These are phyloP conservation scores for Toxotes lorentzi DNA, from an alignment of 2,797 vertebrate genomes.

Conservation along the genomic window DNA sequence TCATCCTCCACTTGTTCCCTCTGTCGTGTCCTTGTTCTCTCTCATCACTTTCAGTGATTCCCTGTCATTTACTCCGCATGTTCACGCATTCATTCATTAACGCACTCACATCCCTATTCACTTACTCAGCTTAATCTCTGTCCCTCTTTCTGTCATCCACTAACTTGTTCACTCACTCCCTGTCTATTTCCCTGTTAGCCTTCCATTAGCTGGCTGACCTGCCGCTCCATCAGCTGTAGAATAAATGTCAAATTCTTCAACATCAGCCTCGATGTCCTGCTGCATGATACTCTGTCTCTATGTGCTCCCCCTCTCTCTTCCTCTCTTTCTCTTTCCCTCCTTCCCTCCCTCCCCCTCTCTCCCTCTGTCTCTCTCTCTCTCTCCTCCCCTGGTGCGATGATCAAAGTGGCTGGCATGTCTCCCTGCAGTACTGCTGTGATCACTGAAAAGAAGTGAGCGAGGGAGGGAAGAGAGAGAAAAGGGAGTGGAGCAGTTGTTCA, in stretches of 20 bases:
- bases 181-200: slow-evolving; percentile 14
- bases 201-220: slow-evolving; percentile 20
- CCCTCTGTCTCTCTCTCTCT: slow-evolving; percentile 27
- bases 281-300: slow-evolving; percentile 45
- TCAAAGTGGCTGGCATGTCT: slow-evolving; percentile 80
- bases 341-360: neutral
- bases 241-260: slow-evolving; percentile 52
- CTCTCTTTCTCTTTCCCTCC: neutral
- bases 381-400: slow-evolving; percentile 70
- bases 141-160: neutral
- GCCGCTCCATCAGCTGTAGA: slow-evolving; percentile 31
- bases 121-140: neutral
- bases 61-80: slow-evolving; percentile 4
- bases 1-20: neutral
- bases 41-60: neutral
- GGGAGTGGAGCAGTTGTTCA: slow-evolving; percentile 41
- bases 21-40: neutral
- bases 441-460: slow-evolving; percentile 67
- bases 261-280: slow-evolving; percentile 53
- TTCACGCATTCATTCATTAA: neutral
- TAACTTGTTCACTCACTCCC: too few species aligned
- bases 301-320: slow-evolving; percentile 10
- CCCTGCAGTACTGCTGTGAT: slow-evolving; percentile 79
- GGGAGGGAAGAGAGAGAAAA: slow-evolving; percentile 27
- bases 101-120: neutral